Base-by-base conservation (phyloP, 2,113 vertebrate species). In the Potamarius usumacintae region DNA sequence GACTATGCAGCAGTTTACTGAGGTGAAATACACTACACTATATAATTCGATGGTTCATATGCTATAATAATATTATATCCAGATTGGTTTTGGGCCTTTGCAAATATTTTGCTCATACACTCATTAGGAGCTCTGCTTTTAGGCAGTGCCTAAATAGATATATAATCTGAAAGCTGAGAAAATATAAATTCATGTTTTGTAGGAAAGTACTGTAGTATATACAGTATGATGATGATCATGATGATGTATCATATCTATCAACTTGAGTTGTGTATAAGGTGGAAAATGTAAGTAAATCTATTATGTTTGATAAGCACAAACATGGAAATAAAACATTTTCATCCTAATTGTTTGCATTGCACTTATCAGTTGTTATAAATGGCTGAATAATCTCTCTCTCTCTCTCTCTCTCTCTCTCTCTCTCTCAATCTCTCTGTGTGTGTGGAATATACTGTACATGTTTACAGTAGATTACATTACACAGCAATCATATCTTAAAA, bases 291-390 rank as follows among this genome's bases (percentile, higher is more conserved):
- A 34, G n/a, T 27, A 42, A 83, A 15, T 57, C 5, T 82, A 58
- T 86, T 52, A 50, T 87, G 71, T 58, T 83, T 27, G 34, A 82
- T 30, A 57, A 74, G 18, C 53, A 78, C 50, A 83, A 87, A 84
- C 30, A 74, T 22, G 20, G 4, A 48, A 88, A 83, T 87, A 76
- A 87, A 87, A 48, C 0, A 17, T 62, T 52, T 62, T 27, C 20
- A 57, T 71, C 22, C 2, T 58, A 17, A 30, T 81, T 74, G 4
- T 25, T 87, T 20, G 7, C 48, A 15, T 55, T 79, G 55, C 22
- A 7, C 6, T 82, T 30, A 63, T 87, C 74, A 11, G 60, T 30
- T 79, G 42, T 52, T n/a, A 11, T n/a, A 10, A 57, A 22, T 42
- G 30, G 18, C 20, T 62, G 18, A 60, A 53, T n/a, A 53, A 81